Conservation (phyloP, 2,797 vertebrate species). For the Rallus crepitans region DNA sequence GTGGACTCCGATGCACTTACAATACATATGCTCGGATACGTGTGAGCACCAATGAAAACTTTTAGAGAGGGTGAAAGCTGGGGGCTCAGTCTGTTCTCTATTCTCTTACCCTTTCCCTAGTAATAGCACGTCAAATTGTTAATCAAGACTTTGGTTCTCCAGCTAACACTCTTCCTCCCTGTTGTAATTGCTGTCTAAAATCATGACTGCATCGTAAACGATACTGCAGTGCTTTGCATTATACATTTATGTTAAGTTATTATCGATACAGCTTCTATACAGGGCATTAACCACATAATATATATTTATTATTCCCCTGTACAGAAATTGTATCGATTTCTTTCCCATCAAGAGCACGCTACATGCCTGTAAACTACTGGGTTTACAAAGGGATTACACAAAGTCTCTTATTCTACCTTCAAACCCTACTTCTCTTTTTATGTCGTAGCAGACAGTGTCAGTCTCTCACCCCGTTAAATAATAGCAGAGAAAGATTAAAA, state of each 20-base stretch:
- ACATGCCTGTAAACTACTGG: not conserved
- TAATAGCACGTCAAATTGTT: not conserved
- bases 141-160: conserved; percentile 4
- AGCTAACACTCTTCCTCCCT: not conserved
- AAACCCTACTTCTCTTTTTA: not conserved
- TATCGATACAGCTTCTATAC: conserved; percentile 24
- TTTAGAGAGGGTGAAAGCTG: not conserved
- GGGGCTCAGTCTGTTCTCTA: not conserved
- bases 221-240: not conserved
- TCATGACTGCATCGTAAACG: not conserved
- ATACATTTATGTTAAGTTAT: conserved; percentile 28
- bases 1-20: conserved; percentile 36
- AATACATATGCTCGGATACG: not conserved
- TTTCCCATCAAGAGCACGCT: not conserved
- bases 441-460: not conserved
- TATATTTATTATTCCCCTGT: conserved; percentile 31
- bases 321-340: conserved; percentile 24
- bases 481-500: not conserved
- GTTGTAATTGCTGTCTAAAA: not conserved
- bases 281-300: conserved; percentile 35
- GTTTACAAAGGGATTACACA: not conserved
- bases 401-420: not conserved
- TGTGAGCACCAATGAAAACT: not conserved
- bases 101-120: not conserved
- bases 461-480: not conserved